Evolutionary conservation across 1,140 invertebrate genomes (phyloP), one percentile per base, ranked within the genome.

Genomic region (Macrobrachium rosenbergii): DNA sequence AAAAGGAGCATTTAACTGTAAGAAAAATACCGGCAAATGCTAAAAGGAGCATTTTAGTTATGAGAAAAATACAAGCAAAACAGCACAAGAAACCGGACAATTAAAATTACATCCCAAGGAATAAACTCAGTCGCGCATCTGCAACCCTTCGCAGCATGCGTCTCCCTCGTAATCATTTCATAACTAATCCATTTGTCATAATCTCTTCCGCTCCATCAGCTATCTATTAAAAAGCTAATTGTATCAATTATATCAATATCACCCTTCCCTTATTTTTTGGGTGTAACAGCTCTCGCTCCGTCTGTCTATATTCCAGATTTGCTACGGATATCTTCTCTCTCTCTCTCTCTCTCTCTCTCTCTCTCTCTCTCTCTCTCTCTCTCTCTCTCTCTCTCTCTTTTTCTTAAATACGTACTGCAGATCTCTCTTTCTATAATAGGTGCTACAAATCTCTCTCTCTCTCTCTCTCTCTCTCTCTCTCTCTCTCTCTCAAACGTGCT

Each of bases 391-490:
- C 64, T 16, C 64, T 69, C 64, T n/a, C n/a, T n/a, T n/a, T n/a
- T n/a, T n/a, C n/a, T n/a, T 69, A n/a, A 7, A 10, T 37, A n/a
- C 69, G 10, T 43, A 12, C 69, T 72, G 8, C 43, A 5, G 23
- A 23, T 72, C n/a, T 69, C 11, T 69, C 64, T 23, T 0, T 23
- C 21, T n/a, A n/a, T n/a, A n/a, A n/a, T n/a, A n/a, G n/a, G n/a
- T n/a, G n/a, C n/a, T n/a, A n/a, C n/a, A n/a, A n/a, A n/a, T 72
- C 6, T 72, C 43, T 77, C 45, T 78, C 45, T 78, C 45, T 78
- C 45, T 78, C 45, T 78, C 45, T 78, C 45, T 78, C 12, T 12
- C 76, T 78, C 21, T 59, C 64, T 69, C 64, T 69, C 64, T 16
- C 64, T 69, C 64, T 16, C 64, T 16, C 64, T 69, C 64, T 69